Evolutionary conservation across 2,797 vertebrate species (phyloP), one percentile per base, ranked within the genome.

Genomic region (Crypturellus tataupa): DNA sequence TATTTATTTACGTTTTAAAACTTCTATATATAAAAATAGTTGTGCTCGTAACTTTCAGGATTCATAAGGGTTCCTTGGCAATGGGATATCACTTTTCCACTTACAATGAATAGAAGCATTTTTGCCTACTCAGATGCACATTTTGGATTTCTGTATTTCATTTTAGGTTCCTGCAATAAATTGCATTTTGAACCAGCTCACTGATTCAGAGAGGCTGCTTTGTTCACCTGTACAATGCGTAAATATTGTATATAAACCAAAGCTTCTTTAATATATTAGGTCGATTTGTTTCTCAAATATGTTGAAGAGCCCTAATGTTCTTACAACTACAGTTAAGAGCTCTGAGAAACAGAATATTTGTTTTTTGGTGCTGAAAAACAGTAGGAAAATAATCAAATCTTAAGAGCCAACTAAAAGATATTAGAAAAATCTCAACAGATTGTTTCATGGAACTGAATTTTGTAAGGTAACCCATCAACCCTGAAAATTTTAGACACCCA

Each of bases 1-100:
- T 97, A 99, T 98, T 99, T 97, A 97, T 96, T 97, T 96, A 97
- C 89, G 87, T 80, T 83, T 96, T 93, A 96, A 97, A 96, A 97
- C 93, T 97, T 98, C 97, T 98, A 97, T 98, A 98, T 98, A 98
- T 97, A 98, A 97, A 98, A 98, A 98, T 97, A 98, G 97, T 97
- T 96, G 97, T 97, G 97, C 97, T 97, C 97, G 65, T 97, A 97
- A 98, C 97, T 97, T 97, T 97, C 97, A 97, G 98, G 98, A 97
- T 97, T 97, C 96, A 92, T 85, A 92, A 94, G 97, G 96, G 97
- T 98, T 97, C 98, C 97, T 98, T 97, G 97, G 58, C 79, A 68
- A 85, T 4, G 69, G 60, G 80, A 62, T 35, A 94, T 53, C 87
- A 31, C 72, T 91, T 82, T 70, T 84, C 85, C 86, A 10, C 21